phyloP scores from a whole-genome alignment of 2,888 invertebrate species.

The Caenorhabditis afra region DNA sequence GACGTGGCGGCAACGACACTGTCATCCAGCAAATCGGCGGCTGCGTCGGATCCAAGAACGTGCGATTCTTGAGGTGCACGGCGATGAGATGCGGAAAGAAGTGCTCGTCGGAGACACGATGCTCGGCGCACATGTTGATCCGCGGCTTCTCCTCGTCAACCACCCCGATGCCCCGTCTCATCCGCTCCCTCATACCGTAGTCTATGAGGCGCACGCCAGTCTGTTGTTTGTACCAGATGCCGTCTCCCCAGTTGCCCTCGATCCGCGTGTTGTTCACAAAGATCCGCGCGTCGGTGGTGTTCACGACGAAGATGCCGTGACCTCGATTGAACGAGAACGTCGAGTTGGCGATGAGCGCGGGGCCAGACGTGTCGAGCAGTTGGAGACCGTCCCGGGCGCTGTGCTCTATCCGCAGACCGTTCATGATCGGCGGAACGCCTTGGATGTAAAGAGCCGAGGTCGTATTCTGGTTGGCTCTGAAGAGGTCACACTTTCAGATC shows the following conservation, averaged over 20 bases:
- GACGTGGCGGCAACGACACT: slow-evolving; percentile 74
- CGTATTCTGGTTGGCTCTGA: slow-evolving; percentile 84
- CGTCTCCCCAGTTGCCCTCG: slow-evolving; percentile 91
- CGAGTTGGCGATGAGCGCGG: slow-evolving; percentile 88
- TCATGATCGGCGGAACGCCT: slow-evolving; percentile 92
- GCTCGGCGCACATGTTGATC: slow-evolving; percentile 75
- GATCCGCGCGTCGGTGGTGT: slow-evolving; percentile 85
- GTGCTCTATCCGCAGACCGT: slow-evolving; percentile 88
- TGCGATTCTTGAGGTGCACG: slow-evolving; percentile 74
- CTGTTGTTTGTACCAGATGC: slow-evolving; percentile 86
- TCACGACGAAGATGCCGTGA: slow-evolving; percentile 80
- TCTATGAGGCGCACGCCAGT: slow-evolving; percentile 57
- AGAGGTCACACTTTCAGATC: neutral
- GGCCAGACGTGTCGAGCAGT: slow-evolving; percentile 88
- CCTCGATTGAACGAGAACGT: slow-evolving; percentile 89
- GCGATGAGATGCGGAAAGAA: slow-evolving; percentile 79
- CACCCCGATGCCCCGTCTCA: slow-evolving; percentile 54
- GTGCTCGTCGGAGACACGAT: slow-evolving; percentile 61
- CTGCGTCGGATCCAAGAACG: slow-evolving; percentile 71
- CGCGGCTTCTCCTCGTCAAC: slow-evolving; percentile 74
- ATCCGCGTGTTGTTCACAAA: slow-evolving; percentile 88
- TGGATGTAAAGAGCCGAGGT: slow-evolving; percentile 89
- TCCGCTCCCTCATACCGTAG: slow-evolving; percentile 64
- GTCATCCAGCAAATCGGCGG: slow-evolving; percentile 77
- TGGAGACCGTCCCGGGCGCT: slow-evolving; percentile 95